Evolutionary conservation across 2,113 vertebrate species (phyloP).

Genomic region (Cyprinodon variegatus): DNA sequence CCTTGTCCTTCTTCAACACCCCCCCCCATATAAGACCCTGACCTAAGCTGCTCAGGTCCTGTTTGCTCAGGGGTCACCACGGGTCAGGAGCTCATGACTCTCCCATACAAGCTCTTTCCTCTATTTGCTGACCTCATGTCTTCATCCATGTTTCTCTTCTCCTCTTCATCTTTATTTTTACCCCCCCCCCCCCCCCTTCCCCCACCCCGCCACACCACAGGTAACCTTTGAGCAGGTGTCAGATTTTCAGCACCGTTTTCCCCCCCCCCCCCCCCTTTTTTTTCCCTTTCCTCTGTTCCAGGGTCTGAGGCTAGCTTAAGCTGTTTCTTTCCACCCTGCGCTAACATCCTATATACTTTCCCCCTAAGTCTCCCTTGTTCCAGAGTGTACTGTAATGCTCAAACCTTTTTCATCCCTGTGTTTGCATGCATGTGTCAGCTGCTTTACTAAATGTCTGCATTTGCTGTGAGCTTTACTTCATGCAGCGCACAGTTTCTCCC

Average conservation of each 20-base stretch:
- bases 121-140: slow-evolving; percentile 28
- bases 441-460: slow-evolving; percentile 74
- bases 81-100: slow-evolving; percentile 55
- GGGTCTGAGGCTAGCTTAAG: slow-evolving; percentile 44
- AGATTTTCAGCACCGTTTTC: too few relatives aligned
- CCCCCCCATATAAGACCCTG: slow-evolving; percentile 30
- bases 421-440: slow-evolving; percentile 69
- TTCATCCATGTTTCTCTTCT: slow-evolving; percentile 19
- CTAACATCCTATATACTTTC: slow-evolving; percentile 51
- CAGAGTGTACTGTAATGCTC: slow-evolving; percentile 70
- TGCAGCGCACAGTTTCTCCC: slow-evolving; percentile 27
- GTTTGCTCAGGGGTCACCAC: slow-evolving; percentile 48
- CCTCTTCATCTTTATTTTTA: slow-evolving; percentile 18
- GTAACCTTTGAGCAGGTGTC: too few relatives aligned
- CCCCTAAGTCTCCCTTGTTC: slow-evolving; percentile 55
- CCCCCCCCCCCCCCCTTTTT: slow-evolving; percentile 61
- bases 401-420: slow-evolving; percentile 71
- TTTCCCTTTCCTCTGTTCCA: slow-evolving; percentile 24
- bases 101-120: slow-evolving; percentile 16
- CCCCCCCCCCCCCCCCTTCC: slow-evolving; percentile 60
- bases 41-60: slow-evolving; percentile 24
- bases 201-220: too few relatives aligned
- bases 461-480: slow-evolving; percentile 70
- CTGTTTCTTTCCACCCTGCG: slow-evolving; percentile 72
- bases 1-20: slow-evolving; percentile 28